Base-by-base conservation (phyloP, 1,140 invertebrate species). In the Zaprionus lachaisei region DNA sequence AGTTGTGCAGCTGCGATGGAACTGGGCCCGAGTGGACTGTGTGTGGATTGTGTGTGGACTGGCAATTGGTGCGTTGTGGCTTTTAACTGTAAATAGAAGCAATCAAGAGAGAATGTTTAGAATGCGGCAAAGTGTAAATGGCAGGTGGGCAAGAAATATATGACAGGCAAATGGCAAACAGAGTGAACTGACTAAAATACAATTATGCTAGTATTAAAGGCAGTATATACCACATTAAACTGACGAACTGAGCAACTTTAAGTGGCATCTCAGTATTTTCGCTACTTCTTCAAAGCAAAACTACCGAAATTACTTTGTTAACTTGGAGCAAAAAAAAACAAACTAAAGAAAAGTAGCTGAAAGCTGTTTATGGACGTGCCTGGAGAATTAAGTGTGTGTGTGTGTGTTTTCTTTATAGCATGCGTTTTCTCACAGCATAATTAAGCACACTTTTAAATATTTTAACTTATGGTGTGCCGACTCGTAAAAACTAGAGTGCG, bases 361-460 rank as follows among this genome's bases (percentile, higher is more conserved):
- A 44, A 57, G 47, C 54, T 70, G 51, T 86, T 86, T 86, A 85
- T 82, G 60, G 41, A 41, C 71, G 31, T 68, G 67, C 26, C 67
- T 68, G 70, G 76, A 79, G 83, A 85, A 64, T 83, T 85, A n/a
- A n/a, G 49, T 38, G 9, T 57, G 37, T 38, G 37, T 38, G 37
- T 38, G 37, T 34, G 41, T 56, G 44, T 47, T 38, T 61, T 61
- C 22, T 70, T 63, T 58, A 20, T 58, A 12, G n/a, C 17, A 3
- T 58, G 28, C 28, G n/a, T 49, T 66, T 67, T 83, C 72, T 73
- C 83, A 57, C 60, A 86, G 71, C 80, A 87, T 83, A 87, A 87
- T 87, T 87, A 87, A 87, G 84, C 78, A 83, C 74, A 81, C 84
- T 87, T 87, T 87, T 87, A 89, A 87, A 89, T 87, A 87, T 84